Conservation (phyloP, 2,113 vertebrate genomes). For the Aspidoscelis tigris region DNA sequence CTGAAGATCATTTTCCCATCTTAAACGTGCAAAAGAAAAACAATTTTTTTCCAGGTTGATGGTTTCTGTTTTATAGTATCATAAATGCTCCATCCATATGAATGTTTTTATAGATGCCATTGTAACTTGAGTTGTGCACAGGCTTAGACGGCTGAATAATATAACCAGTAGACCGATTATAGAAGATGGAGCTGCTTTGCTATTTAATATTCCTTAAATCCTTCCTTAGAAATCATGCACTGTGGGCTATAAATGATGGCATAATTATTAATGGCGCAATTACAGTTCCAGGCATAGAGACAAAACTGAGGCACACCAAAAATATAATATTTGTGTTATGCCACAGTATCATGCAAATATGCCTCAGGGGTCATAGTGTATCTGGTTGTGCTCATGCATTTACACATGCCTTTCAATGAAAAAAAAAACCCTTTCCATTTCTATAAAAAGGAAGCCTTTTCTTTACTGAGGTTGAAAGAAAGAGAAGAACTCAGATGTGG, state of each 20-base stretch:
- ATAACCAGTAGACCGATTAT: conserved; percentile 57
- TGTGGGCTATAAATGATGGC: conserved; percentile 53
- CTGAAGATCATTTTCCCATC: background rate
- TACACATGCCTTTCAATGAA: background rate
- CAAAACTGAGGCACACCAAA: conserved; percentile 57
- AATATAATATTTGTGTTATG: conserved; percentile 65
- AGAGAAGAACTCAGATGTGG: conserved; percentile 16
- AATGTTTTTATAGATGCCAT: conserved; percentile 32
- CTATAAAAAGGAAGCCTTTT: conserved; percentile 43
- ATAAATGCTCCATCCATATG: conserved; percentile 31
- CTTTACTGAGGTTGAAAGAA: conserved; percentile 47
- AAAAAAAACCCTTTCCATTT: background rate
- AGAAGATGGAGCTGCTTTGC: conserved; percentile 68
- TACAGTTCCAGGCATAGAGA: conserved; percentile 68
- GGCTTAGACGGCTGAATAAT: conserved; percentile 44
- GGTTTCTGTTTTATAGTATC: conserved; percentile 16
- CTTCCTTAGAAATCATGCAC: conserved; percentile 59
- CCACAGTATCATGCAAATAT: conserved; percentile 37
- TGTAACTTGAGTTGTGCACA: conserved; percentile 38
- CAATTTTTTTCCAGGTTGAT: conserved; percentile 16
- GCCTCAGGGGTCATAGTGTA: conserved; percentile 45
- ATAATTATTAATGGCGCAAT: conserved; percentile 75
- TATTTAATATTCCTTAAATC: conserved; percentile 67
- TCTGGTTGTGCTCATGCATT: conserved; percentile 22
- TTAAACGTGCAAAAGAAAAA: background rate